Percentiles rank a stretch among this genome's conserved stretches.
phyloP scores from a whole-genome alignment of 2,888 invertebrate genomes.

The Macrophya alboannulata region DNA sequence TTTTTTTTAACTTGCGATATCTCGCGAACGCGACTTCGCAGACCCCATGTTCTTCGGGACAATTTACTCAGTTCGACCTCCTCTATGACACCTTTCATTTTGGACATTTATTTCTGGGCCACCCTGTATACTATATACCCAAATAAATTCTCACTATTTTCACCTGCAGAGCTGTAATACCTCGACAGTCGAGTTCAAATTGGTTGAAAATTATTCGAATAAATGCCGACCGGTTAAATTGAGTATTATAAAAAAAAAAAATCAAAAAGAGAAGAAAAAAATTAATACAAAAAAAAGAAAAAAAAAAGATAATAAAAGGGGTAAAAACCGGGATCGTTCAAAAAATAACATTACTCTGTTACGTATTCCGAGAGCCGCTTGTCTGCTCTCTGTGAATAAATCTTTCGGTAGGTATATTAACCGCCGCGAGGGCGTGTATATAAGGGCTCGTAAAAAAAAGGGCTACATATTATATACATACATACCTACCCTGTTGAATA shows the following conservation, averaged over 20 bases:
- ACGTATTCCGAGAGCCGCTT: background rate
- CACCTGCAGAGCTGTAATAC: background rate
- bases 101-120: no score
- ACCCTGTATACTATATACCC: background rate
- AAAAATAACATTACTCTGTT: slow-evolving; percentile 3
- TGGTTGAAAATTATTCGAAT: slow-evolving; percentile 5
- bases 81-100: no score
- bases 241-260: background rate
- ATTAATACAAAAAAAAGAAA: background rate
- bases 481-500: background rate
- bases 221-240: background rate
- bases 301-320: background rate
- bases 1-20: no score
- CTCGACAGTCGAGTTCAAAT: background rate
- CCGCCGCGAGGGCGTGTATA: background rate
- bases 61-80: no score
- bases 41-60: no score
- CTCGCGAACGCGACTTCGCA: no score
- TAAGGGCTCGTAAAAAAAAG: background rate
- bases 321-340: background rate
- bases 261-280: background rate
- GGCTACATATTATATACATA: background rate
- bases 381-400: background rate
- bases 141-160: slow-evolving; percentile 25
- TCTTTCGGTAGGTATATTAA: background rate